Conservation (phyloP, 2,797 vertebrate species). For the Australoheros facetus region DNA sequence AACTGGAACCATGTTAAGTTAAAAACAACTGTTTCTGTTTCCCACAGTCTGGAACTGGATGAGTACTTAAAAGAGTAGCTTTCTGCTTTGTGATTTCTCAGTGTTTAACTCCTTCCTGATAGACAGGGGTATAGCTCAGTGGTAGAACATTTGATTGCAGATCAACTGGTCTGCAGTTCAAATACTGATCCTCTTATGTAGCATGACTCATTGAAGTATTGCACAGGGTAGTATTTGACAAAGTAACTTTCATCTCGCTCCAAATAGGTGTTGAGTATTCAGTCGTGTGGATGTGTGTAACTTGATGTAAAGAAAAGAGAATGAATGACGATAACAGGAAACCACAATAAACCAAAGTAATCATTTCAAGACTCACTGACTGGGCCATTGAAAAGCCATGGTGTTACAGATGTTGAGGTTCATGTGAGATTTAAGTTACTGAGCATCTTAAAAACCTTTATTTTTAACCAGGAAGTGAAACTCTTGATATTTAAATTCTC, state of each 20-base stretch:
- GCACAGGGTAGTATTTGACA: accelerated
- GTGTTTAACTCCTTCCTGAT: background rate
- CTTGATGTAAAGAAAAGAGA: too few species aligned
- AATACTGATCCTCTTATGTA: slow-evolving; percentile 45
- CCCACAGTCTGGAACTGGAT: background rate
- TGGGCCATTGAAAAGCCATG: too few species aligned
- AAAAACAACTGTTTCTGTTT: background rate
- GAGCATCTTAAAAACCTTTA: background rate
- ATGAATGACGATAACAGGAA: too few species aligned
- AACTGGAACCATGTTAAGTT: background rate
- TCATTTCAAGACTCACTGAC: background rate
- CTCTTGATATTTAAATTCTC: background rate
- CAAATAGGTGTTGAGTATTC: background rate
- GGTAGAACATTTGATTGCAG: slow-evolving; percentile 72
- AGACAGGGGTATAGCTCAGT: slow-evolving; percentile 13
- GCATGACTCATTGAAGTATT: background rate
- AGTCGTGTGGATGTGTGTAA: too few species aligned
- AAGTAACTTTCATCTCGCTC: background rate
- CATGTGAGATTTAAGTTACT: background rate
- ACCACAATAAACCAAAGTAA: too few species aligned
- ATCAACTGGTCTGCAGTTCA: slow-evolving; percentile 75
- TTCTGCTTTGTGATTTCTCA: background rate
- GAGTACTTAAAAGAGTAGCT: background rate
- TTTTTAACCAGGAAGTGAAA: background rate
- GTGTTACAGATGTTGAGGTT: too few species aligned